Evolutionary conservation across 2,888 invertebrate species (phyloP).

Genomic region (Linhomoeus sp.): DNA sequence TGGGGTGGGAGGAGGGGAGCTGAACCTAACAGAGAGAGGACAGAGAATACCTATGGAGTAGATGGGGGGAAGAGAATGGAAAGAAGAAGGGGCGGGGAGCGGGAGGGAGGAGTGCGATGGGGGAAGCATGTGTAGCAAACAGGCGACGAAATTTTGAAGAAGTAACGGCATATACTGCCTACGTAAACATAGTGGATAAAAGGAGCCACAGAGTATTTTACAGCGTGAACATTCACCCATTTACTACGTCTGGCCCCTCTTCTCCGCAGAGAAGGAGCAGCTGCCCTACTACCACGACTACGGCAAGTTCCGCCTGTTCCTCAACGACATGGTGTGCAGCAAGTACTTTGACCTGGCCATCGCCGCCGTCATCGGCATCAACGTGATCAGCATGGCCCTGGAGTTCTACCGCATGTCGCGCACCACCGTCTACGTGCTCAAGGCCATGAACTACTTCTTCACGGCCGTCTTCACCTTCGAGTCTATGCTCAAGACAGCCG

Average conservation of each 20-base stretch:
- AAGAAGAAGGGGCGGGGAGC: no score
- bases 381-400: slow-evolving; percentile 98
- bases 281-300: slow-evolving; percentile 90
- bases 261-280: slow-evolving; percentile 61
- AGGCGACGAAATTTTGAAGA: no score
- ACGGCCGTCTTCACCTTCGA: slow-evolving; percentile 96
- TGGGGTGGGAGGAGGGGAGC: no score
- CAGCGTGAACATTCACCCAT: no score
- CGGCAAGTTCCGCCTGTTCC: slow-evolving; percentile 62
- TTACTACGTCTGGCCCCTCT: background rate
- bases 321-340: slow-evolving; percentile 89
- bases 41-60: no score
- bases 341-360: slow-evolving; percentile 98
- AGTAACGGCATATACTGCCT: no score
- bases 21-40: no score
- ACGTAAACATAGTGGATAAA: no score
- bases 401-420: slow-evolving; percentile 98
- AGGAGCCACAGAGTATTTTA: no score
- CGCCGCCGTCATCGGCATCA: slow-evolving; percentile 93
- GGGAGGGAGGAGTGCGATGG: no score
- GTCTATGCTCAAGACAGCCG: slow-evolving; percentile 80
- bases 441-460: slow-evolving; percentile 98
- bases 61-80: no score
- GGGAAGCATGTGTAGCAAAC: no score
- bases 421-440: slow-evolving; percentile 55